Base-by-base conservation (phyloP, 1,140 invertebrate genomes). In the Atta cephalotes region DNA sequence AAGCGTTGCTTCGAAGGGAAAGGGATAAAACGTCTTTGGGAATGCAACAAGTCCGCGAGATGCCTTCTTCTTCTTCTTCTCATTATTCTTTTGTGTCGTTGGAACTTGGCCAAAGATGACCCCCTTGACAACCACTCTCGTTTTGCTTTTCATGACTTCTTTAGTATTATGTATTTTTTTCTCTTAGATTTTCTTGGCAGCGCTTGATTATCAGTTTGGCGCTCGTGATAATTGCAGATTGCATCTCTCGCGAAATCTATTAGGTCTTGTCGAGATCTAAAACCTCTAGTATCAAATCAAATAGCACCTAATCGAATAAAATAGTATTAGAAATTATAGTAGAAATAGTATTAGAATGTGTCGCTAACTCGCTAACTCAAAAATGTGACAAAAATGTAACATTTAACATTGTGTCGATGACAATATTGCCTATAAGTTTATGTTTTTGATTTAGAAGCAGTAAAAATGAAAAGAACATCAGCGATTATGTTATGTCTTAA, bases 1-100 rank as follows among this genome's bases (percentile, higher is more conserved):
- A 53, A 39, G 60, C n/a, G 35, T 79, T n/a, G 49, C 63, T 21
- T 66, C 58, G 76, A 77, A 84, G 72, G 68, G 79, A 70, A 65
- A 85, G 74, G 66, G 58, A 56, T 72, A 80, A 88, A 72, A 66
- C 53, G 81, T 56, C 86, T 85, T 84, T 87, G 89, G 86, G 85
- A 93, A 92, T 81, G 92, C 91, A 93, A 93, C 93, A 93, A 93
- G 93, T 93, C 88, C 28, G 78, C 86, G 80, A 72, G 80, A 84
- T 78, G 76, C 53, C 87, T 77, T 84, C 66, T 62, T 62, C 84
- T 87, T 85, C 86, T 85, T 77, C 51, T 31, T 77, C 70, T 77
- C 76, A 65, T 80, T 91, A 88, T 87, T 87, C 81, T 91, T 92
- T 92, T 89, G 89, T 93, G 87, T 71, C 84, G 81, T 87, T 93